Conservation (phyloP, 2,888 invertebrate species). For the Malthinus flaveolus region DNA sequence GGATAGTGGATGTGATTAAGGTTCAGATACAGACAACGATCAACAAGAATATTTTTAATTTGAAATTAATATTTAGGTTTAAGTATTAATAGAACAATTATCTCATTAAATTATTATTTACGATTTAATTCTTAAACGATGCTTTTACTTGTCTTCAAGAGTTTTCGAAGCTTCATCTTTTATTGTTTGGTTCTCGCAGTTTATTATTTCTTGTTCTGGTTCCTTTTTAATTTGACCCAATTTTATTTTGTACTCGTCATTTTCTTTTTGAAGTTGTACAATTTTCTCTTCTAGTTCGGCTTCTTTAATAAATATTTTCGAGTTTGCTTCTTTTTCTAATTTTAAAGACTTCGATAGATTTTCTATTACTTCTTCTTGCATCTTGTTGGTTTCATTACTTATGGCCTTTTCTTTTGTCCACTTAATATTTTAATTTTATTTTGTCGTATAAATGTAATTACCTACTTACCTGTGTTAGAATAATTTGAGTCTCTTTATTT, state of each 20-base stretch:
- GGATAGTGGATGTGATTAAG: too few relatives aligned
- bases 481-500: constrained; percentile 6
- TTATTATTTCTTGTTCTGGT: not conserved
- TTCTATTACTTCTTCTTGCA: constrained; percentile 15
- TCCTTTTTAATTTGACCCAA: not conserved
- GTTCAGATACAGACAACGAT: too few relatives aligned
- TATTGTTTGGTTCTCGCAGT: not conserved
- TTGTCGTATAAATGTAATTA: not conserved
- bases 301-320: constrained; percentile 11
- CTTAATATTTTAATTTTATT: not conserved
- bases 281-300: constrained; percentile 11
- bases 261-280: constrained; percentile 16
- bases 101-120: too few relatives aligned
- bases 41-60: too few relatives aligned
- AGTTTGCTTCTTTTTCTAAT: constrained; percentile 19
- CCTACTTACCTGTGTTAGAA: constrained; percentile 14
- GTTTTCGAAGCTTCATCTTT: not conserved
- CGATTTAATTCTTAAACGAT: too few relatives aligned
- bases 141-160: not conserved
- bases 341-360: constrained; percentile 24
- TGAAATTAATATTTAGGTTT: too few relatives aligned
- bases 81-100: too few relatives aligned
- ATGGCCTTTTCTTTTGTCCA: constrained; percentile 14
- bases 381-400: constrained; percentile 19
- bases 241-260: not conserved